Evolutionary conservation across 2,888 invertebrate species (phyloP).

Genomic region (Orthosia gracilis): DNA sequence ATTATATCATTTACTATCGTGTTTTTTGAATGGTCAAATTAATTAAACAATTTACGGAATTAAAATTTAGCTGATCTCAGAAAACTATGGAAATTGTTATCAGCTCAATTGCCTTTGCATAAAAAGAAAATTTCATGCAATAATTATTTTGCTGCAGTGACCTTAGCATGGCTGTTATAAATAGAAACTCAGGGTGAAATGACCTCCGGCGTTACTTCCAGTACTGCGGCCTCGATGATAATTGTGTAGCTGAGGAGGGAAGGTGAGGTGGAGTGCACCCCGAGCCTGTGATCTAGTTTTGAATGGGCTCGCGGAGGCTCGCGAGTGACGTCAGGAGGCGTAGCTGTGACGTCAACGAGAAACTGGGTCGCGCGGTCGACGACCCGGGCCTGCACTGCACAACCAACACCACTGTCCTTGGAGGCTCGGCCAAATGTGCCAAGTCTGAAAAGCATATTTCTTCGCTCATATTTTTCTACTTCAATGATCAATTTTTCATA

Average conservation of each 20-base stretch:
- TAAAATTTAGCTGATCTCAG: not conserved
- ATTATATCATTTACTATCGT: too few relatives aligned
- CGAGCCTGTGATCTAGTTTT: slow-evolving; percentile 88
- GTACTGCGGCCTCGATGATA: slow-evolving; percentile 75
- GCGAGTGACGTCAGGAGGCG: slow-evolving; percentile 88
- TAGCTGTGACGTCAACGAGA: slow-evolving; percentile 87
- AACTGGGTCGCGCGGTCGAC: slow-evolving; percentile 87
- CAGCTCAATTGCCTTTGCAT: not conserved
- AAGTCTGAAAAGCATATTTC: slow-evolving; percentile 54
- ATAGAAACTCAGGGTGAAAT: slow-evolving; percentile 76
- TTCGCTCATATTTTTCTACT: not conserved
- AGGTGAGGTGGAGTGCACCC: slow-evolving; percentile 76
- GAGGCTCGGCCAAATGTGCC: slow-evolving; percentile 50
- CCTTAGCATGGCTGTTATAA: slow-evolving; percentile 74
- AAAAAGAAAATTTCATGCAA: slow-evolving; percentile 8
- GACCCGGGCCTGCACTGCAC: slow-evolving; percentile 83
- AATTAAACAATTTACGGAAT: not conserved
- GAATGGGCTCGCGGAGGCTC: slow-evolving; percentile 87
- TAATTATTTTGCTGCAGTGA: slow-evolving; percentile 61
- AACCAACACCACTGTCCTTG: slow-evolving; percentile 77
- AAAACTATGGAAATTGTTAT: not conserved
- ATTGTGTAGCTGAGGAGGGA: slow-evolving; percentile 69
- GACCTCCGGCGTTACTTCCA: slow-evolving; percentile 77
- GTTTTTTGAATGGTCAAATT: too few relatives aligned
- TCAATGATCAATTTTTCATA: not conserved